A percentile compares a stretch with the other conserved stretches of the same genome.
Conservation (phyloP, 2,113 vertebrate genomes). For the Cavia porcellus region DNA sequence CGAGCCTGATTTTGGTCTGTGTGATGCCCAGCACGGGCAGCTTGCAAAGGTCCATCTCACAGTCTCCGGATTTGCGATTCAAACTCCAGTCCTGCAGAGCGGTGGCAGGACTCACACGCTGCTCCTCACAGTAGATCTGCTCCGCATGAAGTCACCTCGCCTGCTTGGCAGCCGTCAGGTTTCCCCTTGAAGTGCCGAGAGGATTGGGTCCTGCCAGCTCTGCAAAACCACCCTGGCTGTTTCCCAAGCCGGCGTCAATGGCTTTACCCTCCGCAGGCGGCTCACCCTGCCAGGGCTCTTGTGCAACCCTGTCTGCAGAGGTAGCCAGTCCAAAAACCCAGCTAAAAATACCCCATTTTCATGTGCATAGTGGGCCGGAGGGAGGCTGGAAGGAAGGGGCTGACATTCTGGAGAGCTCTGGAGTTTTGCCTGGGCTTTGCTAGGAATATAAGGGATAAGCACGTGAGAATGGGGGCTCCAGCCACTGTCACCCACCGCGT, state of each 20-base stretch:
- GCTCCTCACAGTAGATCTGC: not conserved
- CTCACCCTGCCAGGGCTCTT: conserved; percentile 41
- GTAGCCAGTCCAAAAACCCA: conserved; percentile 48
- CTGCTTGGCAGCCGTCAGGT: not conserved
- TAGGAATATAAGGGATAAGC: conserved; percentile 40
- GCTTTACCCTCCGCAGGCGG: conserved; percentile 74
- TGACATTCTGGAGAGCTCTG: conserved; percentile 67
- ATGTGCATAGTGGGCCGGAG: not conserved
- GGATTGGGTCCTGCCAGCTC: conserved; percentile 61
- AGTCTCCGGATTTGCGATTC: not conserved
- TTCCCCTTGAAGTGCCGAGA: conserved; percentile 54
- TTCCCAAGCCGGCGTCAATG: conserved; percentile 51
- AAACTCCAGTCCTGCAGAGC: not conserved
- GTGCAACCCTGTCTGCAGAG: conserved; percentile 74
- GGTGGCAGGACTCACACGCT: not conserved
- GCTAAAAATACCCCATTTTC: conserved; percentile 72
- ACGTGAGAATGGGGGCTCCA: not conserved
- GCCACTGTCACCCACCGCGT: not conserved
- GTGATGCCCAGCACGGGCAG: not conserved
- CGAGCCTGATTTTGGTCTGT: not conserved
- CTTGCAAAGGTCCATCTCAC: not conserved
- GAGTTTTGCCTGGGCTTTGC: not conserved
- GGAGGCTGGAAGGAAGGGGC: conserved; percentile 18
- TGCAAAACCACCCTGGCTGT: conserved; percentile 68
- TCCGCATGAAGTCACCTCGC: not conserved